A percentile compares a stretch with the other conserved stretches of the same genome.
Conservation (phyloP, 64 coral and sea anemone species). For the Montipora cactus region DNA sequence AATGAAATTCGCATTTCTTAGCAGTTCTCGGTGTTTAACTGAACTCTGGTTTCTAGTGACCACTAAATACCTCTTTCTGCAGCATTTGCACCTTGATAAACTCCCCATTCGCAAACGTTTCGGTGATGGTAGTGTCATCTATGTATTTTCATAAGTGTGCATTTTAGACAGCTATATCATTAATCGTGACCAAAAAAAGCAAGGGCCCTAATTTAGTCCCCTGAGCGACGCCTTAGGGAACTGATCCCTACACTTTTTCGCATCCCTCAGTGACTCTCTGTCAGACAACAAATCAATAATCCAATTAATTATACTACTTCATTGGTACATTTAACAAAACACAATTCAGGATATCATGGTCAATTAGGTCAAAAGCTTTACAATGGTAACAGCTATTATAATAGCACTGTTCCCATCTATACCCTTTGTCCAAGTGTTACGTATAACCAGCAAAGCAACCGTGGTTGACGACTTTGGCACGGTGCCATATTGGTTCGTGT, state of each 20-base stretch:
- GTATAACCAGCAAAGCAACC: too few species aligned
- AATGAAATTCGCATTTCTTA: neutral
- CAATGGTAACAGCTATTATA: too few species aligned
- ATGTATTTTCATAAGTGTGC: neutral
- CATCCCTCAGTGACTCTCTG: neutral
- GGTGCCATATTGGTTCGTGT: too few species aligned
- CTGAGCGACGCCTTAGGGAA: neutral
- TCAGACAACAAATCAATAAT: too few species aligned
- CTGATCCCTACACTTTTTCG: neutral
- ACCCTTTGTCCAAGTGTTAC: too few species aligned
- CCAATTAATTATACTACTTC: too few species aligned
- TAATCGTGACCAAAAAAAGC: slow-evolving; percentile 3
- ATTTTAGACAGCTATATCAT: neutral
- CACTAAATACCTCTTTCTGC: neutral
- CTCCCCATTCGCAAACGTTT: neutral
- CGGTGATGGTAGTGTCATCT: neutral
- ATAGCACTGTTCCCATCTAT: too few species aligned
- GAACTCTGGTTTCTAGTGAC: neutral
- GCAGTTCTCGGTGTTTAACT: neutral
- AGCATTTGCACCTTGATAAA: neutral
- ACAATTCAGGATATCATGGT: too few species aligned
- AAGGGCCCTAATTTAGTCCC: slow-evolving; percentile 18
- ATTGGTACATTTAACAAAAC: too few species aligned
- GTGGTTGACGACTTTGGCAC: too few species aligned
- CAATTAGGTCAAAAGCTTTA: too few species aligned